These are phyloP conservation scores for Phytoseiulus persimilis DNA, from an alignment of 2,888 invertebrate genomes.

Conservation along the genomic window DNA sequence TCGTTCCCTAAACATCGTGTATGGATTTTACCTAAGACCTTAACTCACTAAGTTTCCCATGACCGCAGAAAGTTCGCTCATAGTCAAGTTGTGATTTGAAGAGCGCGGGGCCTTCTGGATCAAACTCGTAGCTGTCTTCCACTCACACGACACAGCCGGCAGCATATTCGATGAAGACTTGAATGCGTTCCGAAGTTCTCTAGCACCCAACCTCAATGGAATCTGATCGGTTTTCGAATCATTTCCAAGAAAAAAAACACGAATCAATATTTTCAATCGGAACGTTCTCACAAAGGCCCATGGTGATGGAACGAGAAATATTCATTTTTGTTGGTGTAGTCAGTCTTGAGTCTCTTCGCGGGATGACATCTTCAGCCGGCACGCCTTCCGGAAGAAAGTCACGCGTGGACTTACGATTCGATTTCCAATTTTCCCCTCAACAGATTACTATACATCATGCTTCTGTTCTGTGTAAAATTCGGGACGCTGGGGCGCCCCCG, in stretches of 20 bases:
- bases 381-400: conserved; percentile 39
- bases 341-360: conserved; percentile 23
- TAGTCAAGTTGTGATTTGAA: no score
- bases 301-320: not conserved
- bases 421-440: not conserved
- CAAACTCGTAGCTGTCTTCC: no score
- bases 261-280: no score
- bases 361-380: conserved; percentile 29
- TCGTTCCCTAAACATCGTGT: not conserved
- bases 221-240: no score
- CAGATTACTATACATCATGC: not conserved
- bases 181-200: no score
- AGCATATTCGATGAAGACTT: no score
- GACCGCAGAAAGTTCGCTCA: no score
- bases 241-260: no score
- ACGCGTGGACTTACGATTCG: conserved; percentile 13
- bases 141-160: no score
- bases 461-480: not conserved
- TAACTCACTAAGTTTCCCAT: not conserved
- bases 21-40: not conserved
- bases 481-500: not conserved
- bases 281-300: not conserved
- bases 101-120: no score
- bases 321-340: not conserved
- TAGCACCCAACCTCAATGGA: no score